A percentile compares a stretch with the other conserved stretches of the same genome.
Evolutionary conservation across 2,113 vertebrate species (phyloP).

Genomic region (Perccottus glenii): DNA sequence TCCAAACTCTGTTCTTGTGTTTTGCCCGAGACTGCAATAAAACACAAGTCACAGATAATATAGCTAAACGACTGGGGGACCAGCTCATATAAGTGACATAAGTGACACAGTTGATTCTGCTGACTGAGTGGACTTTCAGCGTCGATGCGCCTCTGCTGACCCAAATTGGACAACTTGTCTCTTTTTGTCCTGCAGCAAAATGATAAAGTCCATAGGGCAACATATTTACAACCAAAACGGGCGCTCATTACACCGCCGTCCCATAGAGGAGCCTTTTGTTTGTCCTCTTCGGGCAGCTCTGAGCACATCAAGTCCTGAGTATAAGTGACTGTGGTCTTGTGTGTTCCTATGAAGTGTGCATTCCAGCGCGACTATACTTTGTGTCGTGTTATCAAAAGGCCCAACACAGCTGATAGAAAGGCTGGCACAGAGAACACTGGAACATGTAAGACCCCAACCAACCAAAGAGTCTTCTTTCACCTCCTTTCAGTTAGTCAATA

Average conservation of each 20-base stretch:
- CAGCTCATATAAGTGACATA: slow-evolving; percentile 45
- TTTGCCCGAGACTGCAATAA: too few relatives aligned
- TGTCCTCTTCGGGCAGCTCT: slow-evolving; percentile 68
- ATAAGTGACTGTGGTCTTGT: slow-evolving; percentile 48
- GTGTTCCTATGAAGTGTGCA: slow-evolving; percentile 38
- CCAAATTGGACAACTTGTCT: slow-evolving; percentile 75
- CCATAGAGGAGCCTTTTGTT: slow-evolving; percentile 83
- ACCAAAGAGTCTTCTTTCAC: background rate
- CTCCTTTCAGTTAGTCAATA: too few relatives aligned
- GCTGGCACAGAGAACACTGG: slow-evolving; percentile 29
- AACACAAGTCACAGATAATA: background rate
- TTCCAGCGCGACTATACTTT: slow-evolving; percentile 41
- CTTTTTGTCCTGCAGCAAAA: slow-evolving; percentile 81
- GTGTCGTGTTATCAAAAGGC: slow-evolving; percentile 66
- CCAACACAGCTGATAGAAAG: slow-evolving; percentile 62
- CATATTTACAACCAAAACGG: slow-evolving; percentile 79
- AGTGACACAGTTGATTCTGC: slow-evolving; percentile 75
- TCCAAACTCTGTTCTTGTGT: too few relatives aligned
- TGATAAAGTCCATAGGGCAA: slow-evolving; percentile 76
- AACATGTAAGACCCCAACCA: slow-evolving; percentile 13
- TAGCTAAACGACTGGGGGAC: too few relatives aligned
- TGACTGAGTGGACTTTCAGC: slow-evolving; percentile 72
- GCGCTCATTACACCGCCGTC: slow-evolving; percentile 80
- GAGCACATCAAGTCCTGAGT: slow-evolving; percentile 71
- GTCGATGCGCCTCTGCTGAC: slow-evolving; percentile 74